phyloP scores from a whole-genome alignment of 2,113 vertebrate genomes.

The Notarius lentiginosus region DNA sequence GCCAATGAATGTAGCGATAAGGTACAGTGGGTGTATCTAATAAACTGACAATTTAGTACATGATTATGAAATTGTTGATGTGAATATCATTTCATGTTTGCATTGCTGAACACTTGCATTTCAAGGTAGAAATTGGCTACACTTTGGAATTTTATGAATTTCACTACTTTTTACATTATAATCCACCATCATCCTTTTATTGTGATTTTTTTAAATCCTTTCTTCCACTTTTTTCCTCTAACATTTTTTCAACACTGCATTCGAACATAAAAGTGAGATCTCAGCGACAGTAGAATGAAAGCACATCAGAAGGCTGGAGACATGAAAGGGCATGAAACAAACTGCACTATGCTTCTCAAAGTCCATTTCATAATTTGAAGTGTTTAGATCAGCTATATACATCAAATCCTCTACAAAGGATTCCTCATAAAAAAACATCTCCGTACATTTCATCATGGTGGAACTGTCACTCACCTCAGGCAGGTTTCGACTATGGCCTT shows the following conservation, averaged over 20 bases:
- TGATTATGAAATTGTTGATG: not conserved
- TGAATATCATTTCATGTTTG: not conserved
- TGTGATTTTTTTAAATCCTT: not conserved
- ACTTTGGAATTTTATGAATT: not conserved
- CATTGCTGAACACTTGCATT: not conserved
- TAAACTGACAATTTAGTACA: not conserved
- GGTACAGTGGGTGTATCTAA: not conserved
- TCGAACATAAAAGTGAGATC: slow-evolving; percentile 13
- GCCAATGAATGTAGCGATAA: not conserved
- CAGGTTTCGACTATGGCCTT: slow-evolving; percentile 70
- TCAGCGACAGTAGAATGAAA: not conserved
- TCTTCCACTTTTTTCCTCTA: not conserved
- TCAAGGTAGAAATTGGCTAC: not conserved
- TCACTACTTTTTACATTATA: not conserved
- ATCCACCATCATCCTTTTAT: not conserved
- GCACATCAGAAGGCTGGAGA: not conserved
- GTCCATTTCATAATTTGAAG: not conserved
- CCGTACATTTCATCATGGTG: not conserved
- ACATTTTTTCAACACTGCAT: not conserved
- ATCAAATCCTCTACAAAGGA: slow-evolving; percentile 7
- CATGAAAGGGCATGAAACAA: slow-evolving; percentile 31
- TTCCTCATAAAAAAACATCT: slow-evolving; percentile 6
- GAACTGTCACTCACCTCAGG: slow-evolving; percentile 77
- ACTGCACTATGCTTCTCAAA: not conserved
- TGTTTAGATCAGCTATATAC: not conserved